Percentiles rank a stretch among this genome's conserved stretches.
These are phyloP conservation scores for Hydrotaea diabolus DNA, from an alignment of 2,888 invertebrate species.

Conservation along the genomic window DNA sequence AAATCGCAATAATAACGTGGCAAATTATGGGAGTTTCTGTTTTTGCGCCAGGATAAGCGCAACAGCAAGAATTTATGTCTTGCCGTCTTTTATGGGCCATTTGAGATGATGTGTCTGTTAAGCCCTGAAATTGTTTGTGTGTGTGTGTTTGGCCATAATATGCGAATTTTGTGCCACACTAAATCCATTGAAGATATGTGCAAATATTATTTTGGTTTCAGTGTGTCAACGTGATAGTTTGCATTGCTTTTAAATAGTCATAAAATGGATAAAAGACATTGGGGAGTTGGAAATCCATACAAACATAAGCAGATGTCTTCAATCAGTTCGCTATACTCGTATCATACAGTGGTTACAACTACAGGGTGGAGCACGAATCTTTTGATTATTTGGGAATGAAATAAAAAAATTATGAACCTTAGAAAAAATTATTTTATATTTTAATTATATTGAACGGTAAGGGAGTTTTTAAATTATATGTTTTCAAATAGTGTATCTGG, in stretches of 20 bases:
- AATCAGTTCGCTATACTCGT: not conserved
- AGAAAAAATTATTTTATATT: too few relatives aligned
- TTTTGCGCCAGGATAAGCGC: constrained; percentile 24
- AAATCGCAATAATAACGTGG: constrained; percentile 46
- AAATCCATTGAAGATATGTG: not conserved
- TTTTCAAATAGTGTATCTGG: too few relatives aligned
- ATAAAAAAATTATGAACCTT: too few relatives aligned
- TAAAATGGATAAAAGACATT: not conserved
- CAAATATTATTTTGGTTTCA: not conserved
- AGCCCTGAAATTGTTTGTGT: not conserved
- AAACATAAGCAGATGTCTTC: not conserved
- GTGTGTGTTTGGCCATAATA: not conserved
- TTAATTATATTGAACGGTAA: too few relatives aligned
- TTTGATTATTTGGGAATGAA: too few relatives aligned
- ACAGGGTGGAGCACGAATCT: too few relatives aligned
- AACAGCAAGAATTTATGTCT: constrained; percentile 11
- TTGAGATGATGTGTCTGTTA: constrained; percentile 18
- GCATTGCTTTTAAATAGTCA: not conserved
- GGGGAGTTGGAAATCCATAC: not conserved
- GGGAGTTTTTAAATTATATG: too few relatives aligned
- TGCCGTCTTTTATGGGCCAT: not conserved
- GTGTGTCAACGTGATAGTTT: not conserved
- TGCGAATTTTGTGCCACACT: constrained; percentile 12
- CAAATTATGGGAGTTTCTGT: constrained; percentile 45
- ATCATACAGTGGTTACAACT: too few relatives aligned